phyloP scores from a whole-genome alignment of 2,113 vertebrate species.

The Terrapene triunguis region DNA sequence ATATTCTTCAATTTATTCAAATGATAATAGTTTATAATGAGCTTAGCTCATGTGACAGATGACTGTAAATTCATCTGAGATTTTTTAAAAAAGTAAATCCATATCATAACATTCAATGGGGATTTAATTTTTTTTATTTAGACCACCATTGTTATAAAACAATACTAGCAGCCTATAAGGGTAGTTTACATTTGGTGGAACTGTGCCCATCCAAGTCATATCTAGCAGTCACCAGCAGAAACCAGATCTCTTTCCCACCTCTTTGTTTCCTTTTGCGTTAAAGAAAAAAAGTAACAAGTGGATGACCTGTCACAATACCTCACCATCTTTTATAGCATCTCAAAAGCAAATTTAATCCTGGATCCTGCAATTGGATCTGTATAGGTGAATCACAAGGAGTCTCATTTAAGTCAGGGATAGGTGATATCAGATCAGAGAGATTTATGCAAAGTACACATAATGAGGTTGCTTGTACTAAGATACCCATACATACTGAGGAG shows the following conservation, averaged over 20 bases:
- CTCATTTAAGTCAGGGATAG: background rate
- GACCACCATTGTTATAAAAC: fast-evolving
- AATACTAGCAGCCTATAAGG: background rate
- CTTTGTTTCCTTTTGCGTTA: background rate
- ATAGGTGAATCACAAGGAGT: background rate
- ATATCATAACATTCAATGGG: background rate
- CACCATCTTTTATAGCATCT: fast-evolving
- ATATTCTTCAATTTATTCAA: background rate
- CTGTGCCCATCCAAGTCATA: background rate
- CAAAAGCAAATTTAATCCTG: fast-evolving
- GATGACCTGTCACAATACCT: fast-evolving
- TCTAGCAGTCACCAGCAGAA: background rate
- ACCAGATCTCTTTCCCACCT: too few species aligned
- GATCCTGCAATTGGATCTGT: background rate
- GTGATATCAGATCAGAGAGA: background rate
- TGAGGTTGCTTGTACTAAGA: background rate
- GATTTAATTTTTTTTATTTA: fast-evolving
- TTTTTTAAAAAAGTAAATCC: background rate
- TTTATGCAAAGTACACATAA: background rate
- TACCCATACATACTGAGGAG: background rate
- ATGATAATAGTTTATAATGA: background rate
- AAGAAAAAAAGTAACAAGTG: fast-evolving
- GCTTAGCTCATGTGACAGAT: background rate
- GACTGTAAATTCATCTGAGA: background rate
- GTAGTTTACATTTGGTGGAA: background rate